Percentiles rank a stretch among this genome's conserved stretches.
Evolutionary conservation across 2,888 invertebrate genomes (phyloP).

Genomic region (Venusia cambrica): DNA sequence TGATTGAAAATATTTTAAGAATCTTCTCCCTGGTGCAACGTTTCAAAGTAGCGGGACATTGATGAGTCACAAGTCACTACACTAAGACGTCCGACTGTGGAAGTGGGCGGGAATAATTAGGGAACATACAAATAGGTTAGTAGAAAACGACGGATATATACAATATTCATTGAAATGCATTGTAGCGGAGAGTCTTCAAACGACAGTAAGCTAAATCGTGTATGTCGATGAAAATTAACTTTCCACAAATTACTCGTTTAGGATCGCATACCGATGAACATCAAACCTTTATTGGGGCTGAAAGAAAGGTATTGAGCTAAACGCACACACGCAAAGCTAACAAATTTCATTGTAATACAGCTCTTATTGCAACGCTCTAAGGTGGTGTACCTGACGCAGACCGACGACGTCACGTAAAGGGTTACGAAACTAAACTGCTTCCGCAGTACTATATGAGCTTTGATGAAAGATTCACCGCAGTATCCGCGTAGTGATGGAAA

Average conservation of each 20-base stretch:
- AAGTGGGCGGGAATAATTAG: conserved; percentile 5
- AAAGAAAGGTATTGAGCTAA: conserved; percentile 34
- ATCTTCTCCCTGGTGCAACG: no score
- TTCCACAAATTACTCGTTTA: conserved; percentile 27
- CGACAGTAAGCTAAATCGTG: conserved; percentile 5
- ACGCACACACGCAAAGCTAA: conserved; percentile 27
- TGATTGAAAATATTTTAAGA: no score
- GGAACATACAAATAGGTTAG: conserved; percentile 1
- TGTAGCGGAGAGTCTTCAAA: not conserved
- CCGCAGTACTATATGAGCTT: conserved; percentile 40
- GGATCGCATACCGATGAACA: conserved; percentile 28
- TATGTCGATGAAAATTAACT: conserved; percentile 21
- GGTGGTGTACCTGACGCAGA: conserved; percentile 27
- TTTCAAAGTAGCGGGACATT: conserved; percentile 14
- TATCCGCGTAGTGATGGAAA: conserved; percentile 32
- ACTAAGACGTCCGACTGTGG: conserved; percentile 15
- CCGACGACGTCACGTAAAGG: conserved; percentile 39
- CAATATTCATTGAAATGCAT: conserved; percentile 4
- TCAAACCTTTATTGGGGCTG: conserved; percentile 34
- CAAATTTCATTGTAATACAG: conserved; percentile 18
- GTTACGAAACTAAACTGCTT: conserved; percentile 55
- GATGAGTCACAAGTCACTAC: no score
- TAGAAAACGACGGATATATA: conserved; percentile 2
- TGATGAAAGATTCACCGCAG: conserved; percentile 42
- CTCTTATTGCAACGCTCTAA: conserved; percentile 26